phyloP scores from a whole-genome alignment of 2,888 invertebrate species.

The Pecten maximus region DNA sequence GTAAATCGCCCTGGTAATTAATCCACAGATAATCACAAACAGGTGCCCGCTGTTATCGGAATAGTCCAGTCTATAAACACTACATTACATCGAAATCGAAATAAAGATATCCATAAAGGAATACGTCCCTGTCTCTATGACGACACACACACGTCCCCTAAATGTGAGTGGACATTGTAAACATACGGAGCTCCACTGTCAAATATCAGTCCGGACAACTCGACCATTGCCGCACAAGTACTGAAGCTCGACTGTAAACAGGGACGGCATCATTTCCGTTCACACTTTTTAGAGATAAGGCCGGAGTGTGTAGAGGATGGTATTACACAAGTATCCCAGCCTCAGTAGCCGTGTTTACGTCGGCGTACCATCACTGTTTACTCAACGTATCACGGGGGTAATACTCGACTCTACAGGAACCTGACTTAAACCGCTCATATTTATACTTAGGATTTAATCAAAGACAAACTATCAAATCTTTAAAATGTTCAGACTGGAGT shows the following conservation, averaged over 20 bases:
- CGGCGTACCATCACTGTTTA: background rate
- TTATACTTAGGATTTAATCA: constrained; percentile 16
- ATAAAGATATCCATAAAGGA: background rate
- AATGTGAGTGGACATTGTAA: background rate
- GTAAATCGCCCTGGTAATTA: background rate
- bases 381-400: background rate
- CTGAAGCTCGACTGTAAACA: constrained; percentile 3
- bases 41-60: background rate
- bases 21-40: background rate
- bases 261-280: background rate
- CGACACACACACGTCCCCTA: background rate
- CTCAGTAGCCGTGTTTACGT: constrained; percentile 14
- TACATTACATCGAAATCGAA: background rate
- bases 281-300: background rate
- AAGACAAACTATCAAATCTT: constrained; percentile 24
- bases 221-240: background rate
- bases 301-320: background rate
- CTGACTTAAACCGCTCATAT: background rate
- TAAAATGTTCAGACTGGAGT: background rate
- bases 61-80: background rate
- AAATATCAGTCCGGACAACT: background rate
- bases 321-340: constrained; percentile 26
- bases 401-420: background rate
- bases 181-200: background rate
- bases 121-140: background rate